Evolutionary conservation across 2,113 vertebrate genomes (phyloP).

Genomic region (Opisthocomus hoazin): DNA sequence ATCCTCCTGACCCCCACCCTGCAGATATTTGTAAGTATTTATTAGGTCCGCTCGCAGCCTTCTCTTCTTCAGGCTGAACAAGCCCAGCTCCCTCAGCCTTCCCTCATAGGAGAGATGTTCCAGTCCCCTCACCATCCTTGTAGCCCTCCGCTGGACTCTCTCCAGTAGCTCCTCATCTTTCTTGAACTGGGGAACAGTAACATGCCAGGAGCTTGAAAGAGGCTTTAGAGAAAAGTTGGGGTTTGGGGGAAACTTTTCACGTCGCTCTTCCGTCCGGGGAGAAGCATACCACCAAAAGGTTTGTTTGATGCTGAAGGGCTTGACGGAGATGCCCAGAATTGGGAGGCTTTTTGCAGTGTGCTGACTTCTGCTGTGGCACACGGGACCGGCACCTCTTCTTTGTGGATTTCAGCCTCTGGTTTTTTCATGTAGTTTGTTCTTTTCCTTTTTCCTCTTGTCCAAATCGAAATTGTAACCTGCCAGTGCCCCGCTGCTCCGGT

Average conservation of each 20-base stretch:
- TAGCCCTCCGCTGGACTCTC: too few species aligned
- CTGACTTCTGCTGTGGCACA: not conserved
- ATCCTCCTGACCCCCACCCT: too few species aligned
- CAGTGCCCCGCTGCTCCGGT: not conserved
- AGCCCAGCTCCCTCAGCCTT: too few species aligned
- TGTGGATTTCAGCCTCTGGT: not conserved
- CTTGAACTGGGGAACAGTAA: too few species aligned
- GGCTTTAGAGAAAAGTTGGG: not conserved
- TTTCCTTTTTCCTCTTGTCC: not conserved
- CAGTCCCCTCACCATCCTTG: too few species aligned
- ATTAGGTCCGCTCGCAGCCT: too few species aligned
- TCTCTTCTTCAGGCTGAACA: too few species aligned
- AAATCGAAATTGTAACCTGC: not conserved
- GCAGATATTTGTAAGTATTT: too few species aligned
- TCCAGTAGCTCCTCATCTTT: too few species aligned
- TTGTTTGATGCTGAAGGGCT: too few species aligned
- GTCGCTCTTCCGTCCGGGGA: not conserved
- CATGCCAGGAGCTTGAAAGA: not conserved
- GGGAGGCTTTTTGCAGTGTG: not conserved
- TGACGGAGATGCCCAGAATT: not conserved
- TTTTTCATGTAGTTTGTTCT: not conserved
- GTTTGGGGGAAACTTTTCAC: not conserved
- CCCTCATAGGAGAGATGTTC: too few species aligned
- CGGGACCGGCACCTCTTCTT: not conserved
- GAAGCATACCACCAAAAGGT: not conserved